Evolutionary conservation across 2,888 invertebrate genomes (phyloP).

Genomic region (Caenorhabditis doughertyi): DNA sequence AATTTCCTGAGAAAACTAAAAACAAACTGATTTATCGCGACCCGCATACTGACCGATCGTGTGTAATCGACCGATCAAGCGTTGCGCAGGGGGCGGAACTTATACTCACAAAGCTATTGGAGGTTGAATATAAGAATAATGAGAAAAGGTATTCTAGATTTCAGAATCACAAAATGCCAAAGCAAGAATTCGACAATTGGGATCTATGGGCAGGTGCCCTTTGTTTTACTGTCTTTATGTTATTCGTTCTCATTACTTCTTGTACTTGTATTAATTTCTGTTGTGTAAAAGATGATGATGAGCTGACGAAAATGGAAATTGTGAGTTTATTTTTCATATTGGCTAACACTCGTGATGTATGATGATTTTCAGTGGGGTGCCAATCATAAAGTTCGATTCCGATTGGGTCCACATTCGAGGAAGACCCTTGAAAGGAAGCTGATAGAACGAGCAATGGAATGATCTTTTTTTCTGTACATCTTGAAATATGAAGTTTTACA

Average conservation of each 20-base stretch:
- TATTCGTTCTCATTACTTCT: slow-evolving; percentile 27
- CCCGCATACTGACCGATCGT: slow-evolving; percentile 39
- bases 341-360: background rate
- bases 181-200: slow-evolving; percentile 55
- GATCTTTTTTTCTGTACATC: background rate
- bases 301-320: slow-evolving; percentile 58
- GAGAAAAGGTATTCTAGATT: background rate
- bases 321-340: slow-evolving; percentile 32
- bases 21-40: slow-evolving; percentile 22
- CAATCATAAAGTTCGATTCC: slow-evolving; percentile 23
- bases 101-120: background rate
- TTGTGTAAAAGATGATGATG: slow-evolving; percentile 42
- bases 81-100: slow-evolving; percentile 12
- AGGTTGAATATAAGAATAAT: background rate
- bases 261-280: slow-evolving; percentile 42
- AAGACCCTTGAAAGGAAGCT: slow-evolving; percentile 36
- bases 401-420: slow-evolving; percentile 34
- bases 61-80: slow-evolving; percentile 40
- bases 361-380: slow-evolving; percentile 34
- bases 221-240: slow-evolving; percentile 34
- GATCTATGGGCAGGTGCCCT: slow-evolving; percentile 50
- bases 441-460: slow-evolving; percentile 25
- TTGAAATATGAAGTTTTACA: background rate
- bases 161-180: slow-evolving; percentile 35
- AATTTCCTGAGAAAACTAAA: too few species aligned